These are phyloP conservation scores for Eilema sororculum DNA, from an alignment of 2,888 invertebrate genomes.

Conservation along the genomic window DNA sequence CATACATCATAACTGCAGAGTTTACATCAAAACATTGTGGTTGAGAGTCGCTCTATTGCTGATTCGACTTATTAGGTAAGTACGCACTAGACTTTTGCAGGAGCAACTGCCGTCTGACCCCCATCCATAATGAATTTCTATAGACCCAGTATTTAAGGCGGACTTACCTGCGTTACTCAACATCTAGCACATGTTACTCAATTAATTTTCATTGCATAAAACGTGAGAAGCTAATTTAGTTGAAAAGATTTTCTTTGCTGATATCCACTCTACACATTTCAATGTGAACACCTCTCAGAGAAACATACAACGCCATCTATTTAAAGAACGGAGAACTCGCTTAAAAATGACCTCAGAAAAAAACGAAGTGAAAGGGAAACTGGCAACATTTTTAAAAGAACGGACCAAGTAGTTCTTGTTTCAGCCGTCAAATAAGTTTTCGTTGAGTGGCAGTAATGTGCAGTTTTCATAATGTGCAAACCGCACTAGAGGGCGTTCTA, in stretches of 20 bases:
- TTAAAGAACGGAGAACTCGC: constrained; percentile 20
- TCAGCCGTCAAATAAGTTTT: constrained; percentile 12
- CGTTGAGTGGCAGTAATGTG: constrained; percentile 37
- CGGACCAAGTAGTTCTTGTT: constrained; percentile 30
- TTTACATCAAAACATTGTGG: too few species aligned
- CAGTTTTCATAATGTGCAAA: background rate
- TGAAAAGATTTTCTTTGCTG: background rate
- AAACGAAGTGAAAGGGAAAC: constrained; percentile 44
- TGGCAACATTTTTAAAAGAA: constrained; percentile 27
- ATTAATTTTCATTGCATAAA: background rate
- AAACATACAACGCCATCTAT: constrained; percentile 45
- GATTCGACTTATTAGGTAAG: too few species aligned
- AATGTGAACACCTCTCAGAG: background rate
- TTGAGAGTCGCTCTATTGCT: too few species aligned
- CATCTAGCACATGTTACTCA: background rate
- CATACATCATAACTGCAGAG: too few species aligned
- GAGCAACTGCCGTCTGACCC: too few species aligned
- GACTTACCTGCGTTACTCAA: background rate
- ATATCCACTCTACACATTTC: background rate
- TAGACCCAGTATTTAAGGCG: background rate
- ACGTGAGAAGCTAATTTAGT: background rate
- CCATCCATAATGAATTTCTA: too few species aligned
- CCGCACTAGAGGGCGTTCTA: background rate
- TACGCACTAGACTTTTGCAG: too few species aligned
- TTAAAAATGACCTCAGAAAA: constrained; percentile 35